Evolutionary conservation across 1,140 invertebrate genomes (phyloP), one percentile per base, ranked within the genome.

Genomic region (Euwallacea similis): DNA sequence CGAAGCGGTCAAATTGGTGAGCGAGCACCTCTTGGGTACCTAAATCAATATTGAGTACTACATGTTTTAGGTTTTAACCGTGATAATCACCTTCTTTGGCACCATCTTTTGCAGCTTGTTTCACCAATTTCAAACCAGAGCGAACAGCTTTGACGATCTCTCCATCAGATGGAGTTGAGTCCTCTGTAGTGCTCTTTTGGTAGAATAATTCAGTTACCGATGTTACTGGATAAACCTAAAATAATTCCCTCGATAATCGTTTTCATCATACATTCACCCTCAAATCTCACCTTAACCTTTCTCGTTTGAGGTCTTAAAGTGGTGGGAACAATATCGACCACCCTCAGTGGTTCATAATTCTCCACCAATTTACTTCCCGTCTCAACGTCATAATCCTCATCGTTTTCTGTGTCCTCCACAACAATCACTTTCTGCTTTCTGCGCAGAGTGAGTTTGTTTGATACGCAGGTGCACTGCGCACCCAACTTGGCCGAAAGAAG

Each of bases 391-490:
- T 76, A 71, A 9, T 73, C 75, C 59, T 77, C 75, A 56, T 76
- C 72, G 2, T 71, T 69, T 21, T 76, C 75, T 8, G 76, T 67
- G 13, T 75, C 75, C 2, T 74, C 70, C 8, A 77, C 74, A 11
- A 76, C 69, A 41, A 75, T 71, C 16, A 82, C 72, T 73, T 82
- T 71, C 47, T 74, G 71, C 64, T 78, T 77, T 64, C 84, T 84
- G 70, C 83, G 81, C 0, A 86, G 75, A 33, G 81, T 82, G 42
- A 90, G 80, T 0, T 88, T 85, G 77, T 90, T 88, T 0, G 87
- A 87, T 73, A 87, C 86, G 75, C 90, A 92, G 44, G 88, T 90
- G 72, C 90, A 92, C 47, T 91, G 89, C 7, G 89, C 89, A 2
- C 88, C 88, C 9, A 92, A 80, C 82, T 92, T 92, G 44, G 86